These are phyloP conservation scores for Probaryconus sp. DNA, from an alignment of 1,140 invertebrate genomes.

Conservation along the genomic window DNA sequence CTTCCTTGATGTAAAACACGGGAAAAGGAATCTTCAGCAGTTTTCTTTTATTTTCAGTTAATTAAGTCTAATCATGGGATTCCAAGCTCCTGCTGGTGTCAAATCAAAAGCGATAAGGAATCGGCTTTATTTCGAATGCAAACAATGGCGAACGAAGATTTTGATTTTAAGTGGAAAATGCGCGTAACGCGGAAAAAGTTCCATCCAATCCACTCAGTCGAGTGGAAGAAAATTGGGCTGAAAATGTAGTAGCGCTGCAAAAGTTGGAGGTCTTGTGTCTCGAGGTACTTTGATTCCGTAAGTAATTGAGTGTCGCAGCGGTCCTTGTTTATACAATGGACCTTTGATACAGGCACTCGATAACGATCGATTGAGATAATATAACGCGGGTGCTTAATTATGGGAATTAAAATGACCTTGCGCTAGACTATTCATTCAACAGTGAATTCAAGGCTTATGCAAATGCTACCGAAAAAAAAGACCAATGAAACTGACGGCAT, in stretches of 20 bases:
- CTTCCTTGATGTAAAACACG: too few relatives aligned
- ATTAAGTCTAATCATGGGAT: too few relatives aligned
- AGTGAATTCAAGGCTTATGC: constrained; percentile 11
- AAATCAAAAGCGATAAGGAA: too few relatives aligned
- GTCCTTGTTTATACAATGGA: constrained; percentile 39
- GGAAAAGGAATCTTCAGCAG: too few relatives aligned
- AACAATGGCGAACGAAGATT: constrained; percentile 21
- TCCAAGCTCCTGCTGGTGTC: too few relatives aligned
- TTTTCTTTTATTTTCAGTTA: too few relatives aligned
- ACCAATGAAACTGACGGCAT: not conserved
- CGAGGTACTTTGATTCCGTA: constrained; percentile 37
- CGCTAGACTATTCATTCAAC: constrained; percentile 7
- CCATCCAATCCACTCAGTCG: constrained; percentile 42
- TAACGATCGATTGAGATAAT: constrained; percentile 39
- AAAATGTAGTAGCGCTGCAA: constrained; percentile 20
- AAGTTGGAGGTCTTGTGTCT: constrained; percentile 27
- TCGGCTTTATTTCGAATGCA: constrained; percentile 2
- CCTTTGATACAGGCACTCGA: constrained; percentile 25
- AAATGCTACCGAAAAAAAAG: constrained; percentile 20
- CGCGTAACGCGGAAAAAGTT: constrained; percentile 41
- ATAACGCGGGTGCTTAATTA: constrained; percentile 34
- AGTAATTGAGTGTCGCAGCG: constrained; percentile 31
- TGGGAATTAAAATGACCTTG: constrained; percentile 23
- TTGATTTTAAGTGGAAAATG: constrained; percentile 33
- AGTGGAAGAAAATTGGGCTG: constrained; percentile 55